Percentiles rank a stretch among this genome's conserved stretches.
Evolutionary conservation across 1,140 invertebrate species (phyloP).

Genomic region (Hypothenemus hampei): DNA sequence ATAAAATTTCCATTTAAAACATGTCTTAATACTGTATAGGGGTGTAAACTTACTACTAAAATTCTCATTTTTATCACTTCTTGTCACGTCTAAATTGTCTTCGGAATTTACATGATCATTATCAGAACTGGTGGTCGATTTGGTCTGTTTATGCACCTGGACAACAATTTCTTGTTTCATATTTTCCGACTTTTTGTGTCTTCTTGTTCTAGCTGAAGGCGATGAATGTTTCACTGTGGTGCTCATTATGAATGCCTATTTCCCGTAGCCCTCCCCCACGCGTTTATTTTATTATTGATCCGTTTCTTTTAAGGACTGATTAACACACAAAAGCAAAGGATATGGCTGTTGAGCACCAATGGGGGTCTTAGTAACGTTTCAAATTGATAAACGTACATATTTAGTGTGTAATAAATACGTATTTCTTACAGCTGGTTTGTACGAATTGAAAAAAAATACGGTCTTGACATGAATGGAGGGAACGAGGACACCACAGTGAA

Average conservation of each 20-base stretch:
- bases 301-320: not conserved
- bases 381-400: not conserved
- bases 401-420: not conserved
- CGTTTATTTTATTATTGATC: constrained; percentile 3
- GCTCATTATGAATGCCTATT: constrained; percentile 16
- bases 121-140: constrained; percentile 37
- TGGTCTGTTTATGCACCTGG: constrained; percentile 41
- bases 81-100: constrained; percentile 35
- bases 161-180: constrained; percentile 43
- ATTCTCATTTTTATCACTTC: constrained; percentile 43
- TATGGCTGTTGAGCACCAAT: not conserved
- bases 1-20: constrained; percentile 9
- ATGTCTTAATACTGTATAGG: not conserved
- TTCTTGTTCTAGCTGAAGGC: constrained; percentile 32
- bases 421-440: constrained; percentile 1
- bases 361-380: not conserved
- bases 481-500: too few species aligned
- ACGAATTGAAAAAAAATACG: not conserved
- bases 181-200: constrained; percentile 39
- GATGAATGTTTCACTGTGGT: constrained; percentile 30
- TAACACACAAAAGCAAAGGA: not conserved
- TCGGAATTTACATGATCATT: constrained; percentile 35
- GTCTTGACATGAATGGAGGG: too few species aligned
- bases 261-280: not conserved
- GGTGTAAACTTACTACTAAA: constrained; percentile 28